These are phyloP conservation scores for Corydoras sp. DNA, from an alignment of 2,113 vertebrate genomes.

Conservation along the genomic window DNA sequence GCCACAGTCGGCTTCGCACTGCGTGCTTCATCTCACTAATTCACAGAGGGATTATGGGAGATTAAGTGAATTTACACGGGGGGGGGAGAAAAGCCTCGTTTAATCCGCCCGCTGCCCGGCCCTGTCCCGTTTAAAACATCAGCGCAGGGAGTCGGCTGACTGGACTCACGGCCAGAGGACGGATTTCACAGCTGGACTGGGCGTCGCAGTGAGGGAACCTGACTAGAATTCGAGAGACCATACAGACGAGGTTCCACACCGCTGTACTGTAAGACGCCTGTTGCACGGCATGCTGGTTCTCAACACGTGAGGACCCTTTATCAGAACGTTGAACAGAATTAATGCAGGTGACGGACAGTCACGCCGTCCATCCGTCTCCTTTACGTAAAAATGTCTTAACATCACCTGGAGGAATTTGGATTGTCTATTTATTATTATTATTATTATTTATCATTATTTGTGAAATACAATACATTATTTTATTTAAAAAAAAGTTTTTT, in stretches of 20 bases:
- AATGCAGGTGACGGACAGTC: too few species aligned
- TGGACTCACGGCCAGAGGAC: neutral
- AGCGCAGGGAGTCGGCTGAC: neutral
- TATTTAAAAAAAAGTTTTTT: too few species aligned
- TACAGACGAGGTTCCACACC: neutral
- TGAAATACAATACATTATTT: too few species aligned
- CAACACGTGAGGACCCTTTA: too few species aligned
- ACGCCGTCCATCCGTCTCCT: too few species aligned
- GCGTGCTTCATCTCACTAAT: too few species aligned
- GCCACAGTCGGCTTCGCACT: slow-evolving; percentile 9
- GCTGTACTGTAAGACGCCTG: neutral
- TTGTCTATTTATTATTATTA: too few species aligned
- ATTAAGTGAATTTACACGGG: slow-evolving; percentile 36
- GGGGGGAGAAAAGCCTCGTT: slow-evolving; percentile 10
- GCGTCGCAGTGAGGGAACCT: neutral
- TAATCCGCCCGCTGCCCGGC: neutral
- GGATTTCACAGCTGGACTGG: slow-evolving; percentile 14
- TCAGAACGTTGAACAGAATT: too few species aligned
- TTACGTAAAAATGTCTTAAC: too few species aligned
- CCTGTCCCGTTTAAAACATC: slow-evolving; percentile 14
- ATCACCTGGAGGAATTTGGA: too few species aligned
- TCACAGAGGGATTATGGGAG: slow-evolving; percentile 38
- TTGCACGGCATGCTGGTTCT: neutral
- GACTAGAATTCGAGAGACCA: slow-evolving; percentile 2
- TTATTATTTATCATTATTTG: too few species aligned